Evolutionary conservation across 2,797 vertebrate species (phyloP).

Genomic region (Gadopsis bispinosus): DNA sequence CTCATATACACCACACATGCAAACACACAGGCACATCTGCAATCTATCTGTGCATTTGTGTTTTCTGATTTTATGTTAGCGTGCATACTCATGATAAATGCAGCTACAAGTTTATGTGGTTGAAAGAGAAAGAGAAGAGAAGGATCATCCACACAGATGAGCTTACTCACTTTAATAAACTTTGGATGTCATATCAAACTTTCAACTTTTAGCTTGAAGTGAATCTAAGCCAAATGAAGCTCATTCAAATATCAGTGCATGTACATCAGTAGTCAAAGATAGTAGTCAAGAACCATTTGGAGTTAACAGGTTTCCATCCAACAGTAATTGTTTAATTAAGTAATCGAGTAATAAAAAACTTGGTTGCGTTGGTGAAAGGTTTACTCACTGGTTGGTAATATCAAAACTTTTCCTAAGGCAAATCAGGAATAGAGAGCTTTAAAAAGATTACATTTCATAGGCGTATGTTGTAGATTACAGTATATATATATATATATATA

Average conservation of each 20-base stretch:
- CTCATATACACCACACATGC: neutral
- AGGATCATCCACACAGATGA: neutral
- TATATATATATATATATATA: neutral
- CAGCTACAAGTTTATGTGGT: neutral
- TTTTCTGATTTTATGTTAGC: neutral
- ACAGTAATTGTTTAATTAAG: neutral
- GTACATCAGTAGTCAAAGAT: neutral
- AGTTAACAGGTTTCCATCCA: neutral
- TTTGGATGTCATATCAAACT: neutral
- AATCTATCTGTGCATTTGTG: neutral
- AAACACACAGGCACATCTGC: constrained; percentile 1
- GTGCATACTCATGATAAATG: neutral
- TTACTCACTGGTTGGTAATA: neutral
- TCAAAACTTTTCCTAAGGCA: neutral
- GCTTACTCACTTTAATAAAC: neutral
- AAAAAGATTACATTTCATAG: neutral
- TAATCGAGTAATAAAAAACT: neutral
- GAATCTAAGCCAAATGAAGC: neutral
- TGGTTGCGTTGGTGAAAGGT: neutral
- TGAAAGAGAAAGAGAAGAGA: neutral
- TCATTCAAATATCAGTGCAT: neutral
- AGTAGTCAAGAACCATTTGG: neutral
- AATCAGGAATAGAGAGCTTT: neutral
- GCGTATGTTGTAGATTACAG: neutral
- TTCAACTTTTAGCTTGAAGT: neutral